Evolutionary conservation across 2,888 invertebrate genomes (phyloP), one percentile per base, ranked within the genome.

Genomic region (Agrochola circellaris): DNA sequence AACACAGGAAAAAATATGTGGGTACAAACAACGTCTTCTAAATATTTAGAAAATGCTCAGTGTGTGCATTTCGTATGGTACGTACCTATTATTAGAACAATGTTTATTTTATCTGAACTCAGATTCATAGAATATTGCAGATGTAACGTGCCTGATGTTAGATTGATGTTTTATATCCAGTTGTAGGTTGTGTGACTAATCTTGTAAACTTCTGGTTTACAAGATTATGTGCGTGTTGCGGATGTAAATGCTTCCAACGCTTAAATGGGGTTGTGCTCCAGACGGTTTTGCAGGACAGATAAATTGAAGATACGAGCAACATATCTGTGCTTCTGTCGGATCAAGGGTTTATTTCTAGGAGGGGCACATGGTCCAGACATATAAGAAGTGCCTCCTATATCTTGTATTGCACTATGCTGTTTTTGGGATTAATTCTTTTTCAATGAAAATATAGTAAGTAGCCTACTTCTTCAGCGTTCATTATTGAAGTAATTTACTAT

Each of bases 21-120:
- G 1, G 1, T n/a, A 65, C 45, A 79, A 45, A 67, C 11, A 88
- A 85, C 87, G 84, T 91, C 84, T 85, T 89, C 82, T 90, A 93
- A 93, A 93, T 91, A 92, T 94, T 93, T 93, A 91, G 84, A 88
- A 89, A 90, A 89, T 86, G 78, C 73, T 87, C 77, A 77, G 87
- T 83, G 64, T 67, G 23, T 79, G 69, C 73, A 77, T 86, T 87
- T 81, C 64, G 81, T 66, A 64, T 76, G 85, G 82, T 81, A 56
- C 13, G 23, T 69, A 81, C 23, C 48, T 81, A 69, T 77, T 80
- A 73, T 73, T 83, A 81, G 77, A 73, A 48, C 66, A 73, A 74
- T 87, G 87, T 86, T 87, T 88, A 83, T 71, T 73, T 74, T 68
- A 77, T 77, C 61, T 42, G 76, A 64, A 80, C 34, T 78, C 58